Conservation (phyloP, 2,888 invertebrate species). For the Formica aserva region DNA sequence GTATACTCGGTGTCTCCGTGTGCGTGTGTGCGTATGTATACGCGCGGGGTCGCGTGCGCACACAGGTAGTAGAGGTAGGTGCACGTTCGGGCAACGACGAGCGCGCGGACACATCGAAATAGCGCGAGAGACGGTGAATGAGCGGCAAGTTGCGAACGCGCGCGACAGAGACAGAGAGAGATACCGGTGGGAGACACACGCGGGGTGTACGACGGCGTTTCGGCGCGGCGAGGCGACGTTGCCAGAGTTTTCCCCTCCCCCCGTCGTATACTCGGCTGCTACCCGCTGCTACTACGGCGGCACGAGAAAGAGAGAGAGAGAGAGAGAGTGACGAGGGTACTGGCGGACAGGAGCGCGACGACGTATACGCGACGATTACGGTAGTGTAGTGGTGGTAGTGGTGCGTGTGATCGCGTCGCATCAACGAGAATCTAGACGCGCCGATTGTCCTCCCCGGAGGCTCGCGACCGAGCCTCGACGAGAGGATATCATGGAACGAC, state of each 20-base stretch:
- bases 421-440: constrained; percentile 42
- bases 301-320: constrained; percentile 20
- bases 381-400: neutral
- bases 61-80: constrained; percentile 35
- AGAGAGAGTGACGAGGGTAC: neutral
- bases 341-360: neutral
- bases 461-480: constrained; percentile 19
- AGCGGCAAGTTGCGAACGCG: constrained; percentile 33
- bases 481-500: constrained; percentile 78
- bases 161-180: constrained; percentile 17
- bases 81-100: constrained; percentile 7
- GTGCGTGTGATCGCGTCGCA: constrained; percentile 41
- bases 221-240: constrained; percentile 78
- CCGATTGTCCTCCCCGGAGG: constrained; percentile 14
- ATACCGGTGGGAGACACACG: constrained; percentile 24
- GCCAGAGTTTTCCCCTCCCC: constrained; percentile 77
- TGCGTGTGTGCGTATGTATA: neutral
- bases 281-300: constrained; percentile 50
- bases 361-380: neutral
- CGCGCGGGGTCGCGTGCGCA: constrained; percentile 39
- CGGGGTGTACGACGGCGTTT: constrained; percentile 63
- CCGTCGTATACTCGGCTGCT: constrained; percentile 63
- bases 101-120: constrained; percentile 3
- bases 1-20: neutral
- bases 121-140: constrained; percentile 45